Conservation (phyloP, 2,888 invertebrate genomes). For the Vesta saturnalis region DNA sequence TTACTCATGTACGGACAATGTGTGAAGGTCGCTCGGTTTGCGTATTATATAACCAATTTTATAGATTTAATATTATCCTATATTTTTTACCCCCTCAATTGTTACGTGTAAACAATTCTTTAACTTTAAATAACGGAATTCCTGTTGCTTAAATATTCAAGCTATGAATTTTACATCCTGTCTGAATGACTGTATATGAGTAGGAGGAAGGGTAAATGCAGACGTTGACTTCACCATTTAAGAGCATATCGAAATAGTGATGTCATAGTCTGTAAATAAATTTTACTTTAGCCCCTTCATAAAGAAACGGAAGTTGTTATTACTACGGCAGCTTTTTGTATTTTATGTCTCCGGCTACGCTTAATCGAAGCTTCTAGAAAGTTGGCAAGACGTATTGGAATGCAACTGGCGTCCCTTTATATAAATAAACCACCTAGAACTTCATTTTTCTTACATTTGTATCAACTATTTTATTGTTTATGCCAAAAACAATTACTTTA, state of each 20-base stretch:
- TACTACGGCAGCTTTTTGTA: background rate
- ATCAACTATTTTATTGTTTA: slow-evolving; percentile 18
- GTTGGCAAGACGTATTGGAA: slow-evolving; percentile 26
- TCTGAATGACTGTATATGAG: background rate
- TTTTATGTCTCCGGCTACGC: background rate
- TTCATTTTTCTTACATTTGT: background rate
- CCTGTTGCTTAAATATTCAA: too few relatives aligned
- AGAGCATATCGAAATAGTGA: slow-evolving; percentile 69
- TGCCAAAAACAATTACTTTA: slow-evolving; percentile 14
- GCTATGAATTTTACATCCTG: background rate
- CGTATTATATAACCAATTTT: too few relatives aligned
- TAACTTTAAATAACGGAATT: too few relatives aligned
- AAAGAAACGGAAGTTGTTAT: background rate
- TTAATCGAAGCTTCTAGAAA: slow-evolving; percentile 23
- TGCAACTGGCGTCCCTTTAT: slow-evolving; percentile 30
- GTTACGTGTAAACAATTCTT: too few relatives aligned
- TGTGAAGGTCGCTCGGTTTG: background rate
- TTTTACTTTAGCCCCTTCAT: background rate
- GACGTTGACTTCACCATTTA: slow-evolving; percentile 61
- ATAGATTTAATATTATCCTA: too few relatives aligned
- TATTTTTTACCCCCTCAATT: too few relatives aligned
- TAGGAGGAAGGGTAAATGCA: background rate
- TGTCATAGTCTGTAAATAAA: slow-evolving; percentile 70
- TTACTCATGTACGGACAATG: background rate
- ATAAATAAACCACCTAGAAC: slow-evolving; percentile 31